phyloP scores from a whole-genome alignment of 2,797 vertebrate genomes.

The Alosa sapidissima region DNA sequence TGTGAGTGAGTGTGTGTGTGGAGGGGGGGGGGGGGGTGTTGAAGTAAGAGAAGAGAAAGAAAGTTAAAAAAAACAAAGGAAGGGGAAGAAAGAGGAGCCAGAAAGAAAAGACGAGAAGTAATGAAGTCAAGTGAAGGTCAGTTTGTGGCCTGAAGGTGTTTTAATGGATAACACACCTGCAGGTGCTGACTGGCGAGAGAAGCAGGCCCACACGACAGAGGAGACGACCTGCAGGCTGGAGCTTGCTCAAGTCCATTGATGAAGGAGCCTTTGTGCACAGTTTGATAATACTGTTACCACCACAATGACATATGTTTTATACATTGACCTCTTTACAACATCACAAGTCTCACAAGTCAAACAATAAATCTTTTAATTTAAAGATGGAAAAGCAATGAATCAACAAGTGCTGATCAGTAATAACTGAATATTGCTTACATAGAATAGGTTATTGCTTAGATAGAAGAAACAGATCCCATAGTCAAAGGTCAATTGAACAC shows the following conservation, averaged over 20 bases:
- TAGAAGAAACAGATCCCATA: background rate
- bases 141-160: conserved; percentile 11
- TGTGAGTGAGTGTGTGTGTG: background rate
- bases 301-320: background rate
- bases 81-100: background rate
- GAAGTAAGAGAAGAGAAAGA: background rate
- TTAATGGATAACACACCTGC: conserved; percentile 31
- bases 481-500: background rate
- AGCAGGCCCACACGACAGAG: too few species aligned
- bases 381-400: background rate
- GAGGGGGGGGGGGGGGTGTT: too few species aligned
- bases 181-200: background rate
- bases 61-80: background rate
- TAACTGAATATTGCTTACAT: background rate
- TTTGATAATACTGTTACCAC: background rate
- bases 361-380: background rate
- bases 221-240: background rate
- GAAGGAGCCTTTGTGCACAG: background rate
- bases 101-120: background rate
- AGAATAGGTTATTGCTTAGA: background rate
- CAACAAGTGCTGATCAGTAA: background rate
- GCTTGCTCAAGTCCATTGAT: background rate
- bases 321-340: background rate
- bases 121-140: conserved; percentile 9
- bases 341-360: background rate